Evolutionary conservation across 2,797 vertebrate genomes (phyloP), one percentile per base, ranked within the genome.

Genomic region (Triplophysa yarkandensis): DNA sequence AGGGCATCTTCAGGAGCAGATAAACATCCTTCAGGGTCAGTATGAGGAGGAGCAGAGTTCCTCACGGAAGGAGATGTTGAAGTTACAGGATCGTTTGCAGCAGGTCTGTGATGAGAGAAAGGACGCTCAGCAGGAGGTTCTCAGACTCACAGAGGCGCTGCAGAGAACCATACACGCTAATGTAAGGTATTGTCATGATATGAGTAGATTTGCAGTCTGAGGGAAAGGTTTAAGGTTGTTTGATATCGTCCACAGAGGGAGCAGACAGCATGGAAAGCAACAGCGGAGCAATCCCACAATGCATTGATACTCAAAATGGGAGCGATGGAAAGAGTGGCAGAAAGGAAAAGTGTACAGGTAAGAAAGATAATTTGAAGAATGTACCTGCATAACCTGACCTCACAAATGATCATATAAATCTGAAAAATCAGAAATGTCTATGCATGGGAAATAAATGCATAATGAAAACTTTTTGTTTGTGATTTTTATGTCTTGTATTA

Each of bases 261-360:
- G 74, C 86, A 89, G 7, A 77, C 89, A 62, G 87, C 77, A 10
- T 85, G 85, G 79, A 89, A 94, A 80, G 83, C 81, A 19, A 77
- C 80, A n/a, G 64, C 79, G 21, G 76, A 92, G 80, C 82, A 88
- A 79, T 90, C 87, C 57, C 90, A 87, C 19, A 84, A 77, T 58
- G 77, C 83, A 13, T 80, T 92, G 78, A 80, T 92, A 21, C 83
- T 79, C 77, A 87, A 61, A 52, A 82, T 93, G 52, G 81, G 89
- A 67, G 89, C 91, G 75, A 86, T 92, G 89, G 90, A 86, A 74
- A 82, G 64, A 61, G 78, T 76, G 9, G 86, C 91, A 79, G 89
- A 91, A 64, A 63, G 68, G 36, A 91, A 92, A 75, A 81, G 46
- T 73, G 83, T 84, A 74, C 87, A 91, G 88, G 92, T 92, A 79